Evolutionary conservation across 2,888 invertebrate genomes (phyloP), one percentile per base, ranked within the genome.

Genomic region (Adela reaumurella): DNA sequence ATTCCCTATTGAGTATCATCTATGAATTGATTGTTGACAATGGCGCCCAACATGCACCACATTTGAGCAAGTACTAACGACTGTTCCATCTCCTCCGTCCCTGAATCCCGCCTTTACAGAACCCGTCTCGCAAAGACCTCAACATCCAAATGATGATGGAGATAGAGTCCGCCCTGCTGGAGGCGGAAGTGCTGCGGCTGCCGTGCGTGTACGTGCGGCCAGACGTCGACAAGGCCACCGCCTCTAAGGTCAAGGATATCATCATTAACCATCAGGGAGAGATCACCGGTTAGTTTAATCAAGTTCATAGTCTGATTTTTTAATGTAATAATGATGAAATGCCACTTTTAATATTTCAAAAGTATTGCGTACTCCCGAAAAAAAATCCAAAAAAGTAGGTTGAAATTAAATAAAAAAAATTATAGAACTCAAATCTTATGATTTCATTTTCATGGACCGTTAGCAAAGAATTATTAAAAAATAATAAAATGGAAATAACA

Each of bases 71-170:
- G 24, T 24, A 24, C 35, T 35, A 35, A 35, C 35, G 4, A 14
- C 11, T 14, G 35, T 43, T 24, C 43, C 28, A 17, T 48, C 42
- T 45, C 41, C 42, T 20, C n/a, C 43, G 43, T 47, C 19, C 54
- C 55, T 56, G 50, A 50, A 49, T 47, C 59, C 60, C 53, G 46
- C 74, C 59, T 67, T 85, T 85, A 51, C 82, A 91, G 86, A 93
- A 92, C 59, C 92, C 94, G 1, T 90, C 92, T 2, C 87, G 94
- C 29, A 88, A 94, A 72, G 97, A 97, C 64, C 85, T 94, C 54
- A 91, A 94, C 62, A 88, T 95, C 51, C 97, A 97, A 66, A 90
- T 98, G 90, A 90, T 96, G 68, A 87, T 92, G 79, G 88, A 88
- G 54, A 91, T 94, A 50, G 94, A 95, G 64, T 90, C 93, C 54